phyloP scores from a whole-genome alignment of 2,113 vertebrate genomes.

The Chloebia gouldiae region DNA sequence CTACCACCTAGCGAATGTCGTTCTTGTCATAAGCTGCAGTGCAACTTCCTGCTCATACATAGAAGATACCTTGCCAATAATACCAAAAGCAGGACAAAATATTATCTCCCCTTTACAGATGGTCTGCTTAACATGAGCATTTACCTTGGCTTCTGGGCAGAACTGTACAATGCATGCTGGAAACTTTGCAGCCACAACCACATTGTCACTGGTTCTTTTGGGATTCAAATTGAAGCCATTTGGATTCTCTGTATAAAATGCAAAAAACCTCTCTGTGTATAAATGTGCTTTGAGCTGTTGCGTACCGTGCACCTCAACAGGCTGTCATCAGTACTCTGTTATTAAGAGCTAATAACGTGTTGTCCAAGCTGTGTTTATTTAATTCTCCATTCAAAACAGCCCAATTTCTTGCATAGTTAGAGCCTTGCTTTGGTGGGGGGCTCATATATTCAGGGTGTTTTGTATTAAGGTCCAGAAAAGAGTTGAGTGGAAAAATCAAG shows the following conservation, averaged over 20 bases:
- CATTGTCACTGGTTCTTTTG: neutral
- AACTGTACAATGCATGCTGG: neutral
- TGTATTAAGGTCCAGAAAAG: neutral
- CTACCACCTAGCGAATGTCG: neutral
- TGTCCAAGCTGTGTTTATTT: neutral
- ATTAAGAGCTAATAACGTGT: neutral
- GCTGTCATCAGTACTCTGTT: neutral
- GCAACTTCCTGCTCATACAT: neutral
- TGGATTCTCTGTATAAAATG: neutral
- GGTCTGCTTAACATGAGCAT: fast-evolving
- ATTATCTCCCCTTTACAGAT: neutral
- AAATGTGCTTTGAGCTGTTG: neutral
- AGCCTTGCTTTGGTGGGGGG: neutral
- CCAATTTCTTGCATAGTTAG: neutral
- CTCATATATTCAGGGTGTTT: neutral
- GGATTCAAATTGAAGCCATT: neutral
- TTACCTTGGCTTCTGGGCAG: neutral
- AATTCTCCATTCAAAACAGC: neutral
- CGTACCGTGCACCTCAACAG: neutral
- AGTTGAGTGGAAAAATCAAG: neutral
- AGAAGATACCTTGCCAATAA: neutral
- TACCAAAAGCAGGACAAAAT: neutral
- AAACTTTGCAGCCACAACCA: neutral
- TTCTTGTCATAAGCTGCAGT: neutral
- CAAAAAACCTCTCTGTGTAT: neutral